Percentiles rank a stretch among this genome's conserved stretches.
These are phyloP conservation scores for Drosophila funebris DNA, from an alignment of 1,140 invertebrate species.

Conservation along the genomic window DNA sequence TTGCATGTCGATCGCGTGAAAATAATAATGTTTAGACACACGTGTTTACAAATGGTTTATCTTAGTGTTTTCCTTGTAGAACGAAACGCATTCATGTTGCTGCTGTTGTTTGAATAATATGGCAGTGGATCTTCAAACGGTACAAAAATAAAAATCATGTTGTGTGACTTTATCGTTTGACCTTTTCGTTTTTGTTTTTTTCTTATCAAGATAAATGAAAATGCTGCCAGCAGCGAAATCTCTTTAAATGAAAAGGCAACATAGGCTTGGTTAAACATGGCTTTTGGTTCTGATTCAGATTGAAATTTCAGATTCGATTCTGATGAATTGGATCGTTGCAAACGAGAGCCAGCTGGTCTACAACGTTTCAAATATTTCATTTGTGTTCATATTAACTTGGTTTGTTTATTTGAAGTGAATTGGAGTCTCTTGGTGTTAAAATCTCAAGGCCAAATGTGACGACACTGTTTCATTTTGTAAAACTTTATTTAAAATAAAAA, in stretches of 20 bases:
- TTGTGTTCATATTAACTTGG: conserved; percentile 1
- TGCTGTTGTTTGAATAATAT: conserved; percentile 40
- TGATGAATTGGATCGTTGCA: conserved; percentile 41
- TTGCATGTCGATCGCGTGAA: conserved; percentile 22
- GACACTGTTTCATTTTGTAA: conserved; percentile 68
- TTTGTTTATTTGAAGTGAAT: neutral
- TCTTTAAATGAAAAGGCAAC: conserved; percentile 48
- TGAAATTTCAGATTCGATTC: conserved; percentile 13
- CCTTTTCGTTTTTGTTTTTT: neutral
- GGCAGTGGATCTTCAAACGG: conserved; percentile 73
- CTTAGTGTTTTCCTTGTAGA: conserved; percentile 13
- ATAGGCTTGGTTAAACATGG: conserved; percentile 19
- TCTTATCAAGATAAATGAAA: conserved; percentile 31
- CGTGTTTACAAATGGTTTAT: conserved; percentile 22
- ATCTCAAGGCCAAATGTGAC: conserved; percentile 51
- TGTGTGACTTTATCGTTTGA: conserved; percentile 28
- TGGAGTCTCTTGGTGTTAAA: conserved; percentile 25
- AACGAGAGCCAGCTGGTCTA: conserved; percentile 71
- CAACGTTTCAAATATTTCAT: conserved; percentile 45
- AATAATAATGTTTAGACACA: conserved; percentile 24
- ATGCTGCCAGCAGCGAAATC: conserved; percentile 72
- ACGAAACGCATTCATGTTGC: conserved; percentile 44
- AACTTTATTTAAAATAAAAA: conserved; percentile 82
- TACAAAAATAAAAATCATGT: conserved; percentile 55
- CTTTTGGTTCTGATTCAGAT: neutral